Conservation (phyloP, 2,113 vertebrate genomes). For the Dipodomys ordii region DNA sequence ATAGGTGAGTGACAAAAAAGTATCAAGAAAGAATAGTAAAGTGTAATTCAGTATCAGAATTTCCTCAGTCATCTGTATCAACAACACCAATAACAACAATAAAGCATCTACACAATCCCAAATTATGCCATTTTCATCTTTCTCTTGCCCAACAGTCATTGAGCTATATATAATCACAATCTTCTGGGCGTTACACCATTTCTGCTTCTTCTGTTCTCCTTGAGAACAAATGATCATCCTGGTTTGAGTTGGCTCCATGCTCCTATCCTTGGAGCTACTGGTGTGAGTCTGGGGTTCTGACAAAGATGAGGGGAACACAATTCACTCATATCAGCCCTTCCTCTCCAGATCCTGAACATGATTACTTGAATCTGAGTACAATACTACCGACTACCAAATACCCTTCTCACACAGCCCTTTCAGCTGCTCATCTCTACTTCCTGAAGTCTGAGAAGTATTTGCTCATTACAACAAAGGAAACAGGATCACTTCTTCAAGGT, state of each 20-base stretch:
- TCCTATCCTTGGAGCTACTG: neutral
- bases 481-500: neutral
- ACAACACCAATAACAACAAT: constrained; percentile 30
- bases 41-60: neutral
- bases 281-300: neutral
- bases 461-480: neutral
- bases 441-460: neutral
- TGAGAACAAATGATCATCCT: neutral
- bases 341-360: neutral
- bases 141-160: neutral
- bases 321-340: neutral
- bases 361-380: neutral
- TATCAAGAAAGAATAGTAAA: constrained; percentile 30
- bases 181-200: neutral
- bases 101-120: neutral
- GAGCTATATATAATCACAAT: neutral
- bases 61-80: neutral
- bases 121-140: neutral
- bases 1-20: neutral
- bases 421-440: neutral
- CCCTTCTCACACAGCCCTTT: neutral
- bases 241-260: neutral
- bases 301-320: neutral
- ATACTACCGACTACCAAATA: neutral
- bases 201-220: neutral